Conservation (phyloP, 1,140 invertebrate species). For the Anagrus nilaparvatae region DNA sequence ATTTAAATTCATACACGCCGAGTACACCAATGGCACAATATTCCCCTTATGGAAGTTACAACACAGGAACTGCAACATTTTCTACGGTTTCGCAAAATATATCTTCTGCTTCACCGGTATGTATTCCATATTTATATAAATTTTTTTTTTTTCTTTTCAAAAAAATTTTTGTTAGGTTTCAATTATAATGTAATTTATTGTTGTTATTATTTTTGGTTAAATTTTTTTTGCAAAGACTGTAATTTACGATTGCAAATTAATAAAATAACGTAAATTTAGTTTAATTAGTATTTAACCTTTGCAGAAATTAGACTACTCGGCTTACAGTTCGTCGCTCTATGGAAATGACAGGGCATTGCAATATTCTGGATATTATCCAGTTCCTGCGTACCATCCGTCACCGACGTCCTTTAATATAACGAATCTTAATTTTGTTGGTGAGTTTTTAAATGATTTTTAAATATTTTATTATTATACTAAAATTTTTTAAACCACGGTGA, state of each 20-base stretch:
- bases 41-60: constrained; percentile 51
- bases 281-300: constrained; percentile 13
- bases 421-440: constrained; percentile 39
- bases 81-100: constrained; percentile 51
- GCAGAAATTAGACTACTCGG: constrained; percentile 38
- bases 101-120: constrained; percentile 51
- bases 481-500: no score
- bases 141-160: no score
- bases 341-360: constrained; percentile 39
- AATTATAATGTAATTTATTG: background rate
- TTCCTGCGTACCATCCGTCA: constrained; percentile 37
- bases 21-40: constrained; percentile 42
- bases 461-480: no score
- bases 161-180: background rate
- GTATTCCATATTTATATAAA: constrained; percentile 6
- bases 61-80: constrained; percentile 39
- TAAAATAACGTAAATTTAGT: no score
- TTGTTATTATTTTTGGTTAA: no score
- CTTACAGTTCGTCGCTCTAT: constrained; percentile 36
- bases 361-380: constrained; percentile 39
- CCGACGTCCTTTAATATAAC: constrained; percentile 40
- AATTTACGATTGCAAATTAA: no score
- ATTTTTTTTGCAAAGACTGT: no score
- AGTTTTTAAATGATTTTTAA: constrained; percentile 7
- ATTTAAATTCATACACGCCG: constrained; percentile 37